Base-by-base conservation (phyloP, 2,113 vertebrate genomes). In the Pachycephala philippinensis region DNA sequence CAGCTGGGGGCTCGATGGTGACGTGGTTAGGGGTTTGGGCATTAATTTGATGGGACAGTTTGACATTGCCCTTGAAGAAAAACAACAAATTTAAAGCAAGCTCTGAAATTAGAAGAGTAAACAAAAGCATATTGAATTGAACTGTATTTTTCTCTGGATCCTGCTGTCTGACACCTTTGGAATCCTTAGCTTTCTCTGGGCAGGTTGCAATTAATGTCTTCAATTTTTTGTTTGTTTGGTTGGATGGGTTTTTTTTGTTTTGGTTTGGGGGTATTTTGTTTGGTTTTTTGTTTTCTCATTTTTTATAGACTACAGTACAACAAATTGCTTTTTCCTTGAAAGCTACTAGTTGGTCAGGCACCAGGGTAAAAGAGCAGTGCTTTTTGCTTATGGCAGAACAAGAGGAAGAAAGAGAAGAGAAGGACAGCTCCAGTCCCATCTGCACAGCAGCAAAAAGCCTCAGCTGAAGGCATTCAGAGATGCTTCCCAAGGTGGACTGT, bases 11-110 rank as follows among this genome's bases (percentile, higher is more conserved):
- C 72, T 84, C 0, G 1, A 52, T 7, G 18, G 37, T 89, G 89
- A 94, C 20, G 52, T 23, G 84, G 92, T 68, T 3, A 91, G 65
- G 65, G 22, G 69, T 91, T 59, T 84, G 77, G 91, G 87, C 84
- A 95, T 79, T 94, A 89, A 92, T 91, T 95, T 93, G 84, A 79
- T 77, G 77, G 76, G 89, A 93, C 1, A 27, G 84, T 40, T 84
- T 93, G 77, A n/a, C 60, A 78, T 13, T 0, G 12, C 45, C 85
- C 92, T 96, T 91, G 79, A 52, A 91, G 52, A 91, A 74, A n/a
- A 93, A 22, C 35, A 92, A 65, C 5, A 3, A 27, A 87, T 89
- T 49, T 89, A 93, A 91, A 91, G 37, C 49, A 79, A 69, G 31
- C 30, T 69, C 74, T n/a, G 28, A 87, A 95, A 96, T 72, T 30